Conservation (phyloP, 2,888 invertebrate genomes). For the Drosophila borborema region DNA sequence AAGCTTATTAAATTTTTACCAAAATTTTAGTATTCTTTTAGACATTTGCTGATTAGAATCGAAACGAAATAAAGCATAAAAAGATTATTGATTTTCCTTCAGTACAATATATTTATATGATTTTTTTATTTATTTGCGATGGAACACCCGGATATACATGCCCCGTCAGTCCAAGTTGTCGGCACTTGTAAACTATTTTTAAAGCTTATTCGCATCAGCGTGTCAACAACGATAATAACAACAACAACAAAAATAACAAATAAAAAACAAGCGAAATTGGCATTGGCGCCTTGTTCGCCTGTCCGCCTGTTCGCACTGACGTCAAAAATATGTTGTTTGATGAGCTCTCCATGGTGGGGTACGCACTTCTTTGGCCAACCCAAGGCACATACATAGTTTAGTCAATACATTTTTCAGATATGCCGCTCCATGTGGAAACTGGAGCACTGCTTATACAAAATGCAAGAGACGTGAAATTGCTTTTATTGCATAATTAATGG, state of each 20-base stretch:
- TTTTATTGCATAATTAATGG: slow-evolving; percentile 71
- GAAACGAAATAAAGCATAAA: slow-evolving; percentile 9
- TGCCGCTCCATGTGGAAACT: slow-evolving; percentile 11
- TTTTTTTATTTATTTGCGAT: background rate
- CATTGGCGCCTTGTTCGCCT: slow-evolving; percentile 74
- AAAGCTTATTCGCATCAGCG: slow-evolving; percentile 52
- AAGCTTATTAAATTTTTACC: background rate
- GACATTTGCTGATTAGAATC: slow-evolving; percentile 6
- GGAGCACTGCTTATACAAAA: slow-evolving; percentile 49
- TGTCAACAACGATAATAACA: slow-evolving; percentile 40
- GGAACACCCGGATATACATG: slow-evolving; percentile 16
- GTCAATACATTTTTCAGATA: slow-evolving; percentile 58
- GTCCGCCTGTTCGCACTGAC: slow-evolving; percentile 53
- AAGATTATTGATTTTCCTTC: slow-evolving; percentile 49
- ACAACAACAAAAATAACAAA: slow-evolving; percentile 22
- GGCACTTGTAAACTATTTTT: slow-evolving; percentile 77
- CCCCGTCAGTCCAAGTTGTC: slow-evolving; percentile 41
- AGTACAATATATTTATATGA: background rate
- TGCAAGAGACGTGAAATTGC: slow-evolving; percentile 41
- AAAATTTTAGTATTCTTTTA: slow-evolving; percentile 10
- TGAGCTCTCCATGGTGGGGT: slow-evolving; percentile 34
- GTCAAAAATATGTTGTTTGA: slow-evolving; percentile 40
- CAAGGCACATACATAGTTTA: slow-evolving; percentile 54
- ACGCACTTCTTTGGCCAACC: slow-evolving; percentile 40
- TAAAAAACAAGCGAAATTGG: slow-evolving; percentile 36